Percentiles rank a stretch among this genome's conserved stretches.
Evolutionary conservation across 2,888 invertebrate genomes (phyloP).

Genomic region (Limnephilus auricula): DNA sequence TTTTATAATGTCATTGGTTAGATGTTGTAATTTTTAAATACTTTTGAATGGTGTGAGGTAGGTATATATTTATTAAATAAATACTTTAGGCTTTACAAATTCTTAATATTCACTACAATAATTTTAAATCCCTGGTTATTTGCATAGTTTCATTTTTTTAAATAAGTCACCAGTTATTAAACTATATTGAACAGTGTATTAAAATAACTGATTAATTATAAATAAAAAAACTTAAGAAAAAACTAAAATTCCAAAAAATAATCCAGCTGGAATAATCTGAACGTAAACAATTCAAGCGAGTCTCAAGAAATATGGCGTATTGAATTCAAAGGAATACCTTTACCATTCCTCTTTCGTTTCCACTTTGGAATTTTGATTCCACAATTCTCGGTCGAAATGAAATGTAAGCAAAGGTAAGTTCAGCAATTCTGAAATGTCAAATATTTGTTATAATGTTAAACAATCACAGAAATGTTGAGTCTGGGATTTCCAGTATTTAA

Average conservation of each 20-base stretch:
- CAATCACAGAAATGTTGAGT: background rate
- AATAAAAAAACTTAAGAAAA: no score
- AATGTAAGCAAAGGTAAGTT: background rate
- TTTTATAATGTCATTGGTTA: no score
- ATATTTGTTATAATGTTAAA: background rate
- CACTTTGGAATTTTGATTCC: background rate
- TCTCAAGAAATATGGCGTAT: background rate
- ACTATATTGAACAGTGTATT: no score
- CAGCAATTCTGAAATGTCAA: background rate
- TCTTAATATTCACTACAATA: no score
- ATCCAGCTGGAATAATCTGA: background rate
- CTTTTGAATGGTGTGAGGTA: no score
- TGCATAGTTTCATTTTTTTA: no score
- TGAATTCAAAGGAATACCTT: background rate
- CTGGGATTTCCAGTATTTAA: background rate
- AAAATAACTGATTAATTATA: no score
- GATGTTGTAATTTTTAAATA: no score
- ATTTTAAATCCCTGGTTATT: no score
- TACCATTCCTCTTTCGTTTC: background rate
- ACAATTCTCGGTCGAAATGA: background rate
- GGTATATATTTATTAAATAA: no score
- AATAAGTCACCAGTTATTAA: no score
- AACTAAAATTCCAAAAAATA: background rate
- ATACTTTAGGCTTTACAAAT: no score
- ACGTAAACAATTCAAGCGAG: background rate